Percentiles rank a stretch among this genome's conserved stretches.
Evolutionary conservation across 1,140 invertebrate genomes (phyloP).

Genomic region (Brachionus asplanchnoidis): DNA sequence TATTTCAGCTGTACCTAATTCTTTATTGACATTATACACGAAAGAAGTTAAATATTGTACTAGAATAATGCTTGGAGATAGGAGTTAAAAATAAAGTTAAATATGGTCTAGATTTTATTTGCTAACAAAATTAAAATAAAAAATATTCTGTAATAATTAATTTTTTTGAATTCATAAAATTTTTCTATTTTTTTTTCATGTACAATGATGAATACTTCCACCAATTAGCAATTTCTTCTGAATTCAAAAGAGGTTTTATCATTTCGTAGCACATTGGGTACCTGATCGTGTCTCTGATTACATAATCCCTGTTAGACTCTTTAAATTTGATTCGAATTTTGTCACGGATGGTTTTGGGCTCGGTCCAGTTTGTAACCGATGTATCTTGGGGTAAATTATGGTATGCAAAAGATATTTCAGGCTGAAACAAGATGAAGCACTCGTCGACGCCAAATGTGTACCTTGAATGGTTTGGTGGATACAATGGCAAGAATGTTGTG

Average conservation of each 20-base stretch:
- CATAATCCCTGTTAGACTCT: constrained; percentile 48
- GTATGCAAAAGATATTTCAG: constrained; percentile 53
- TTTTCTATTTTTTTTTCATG: background rate
- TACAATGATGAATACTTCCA: background rate
- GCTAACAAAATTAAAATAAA: background rate
- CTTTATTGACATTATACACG: background rate
- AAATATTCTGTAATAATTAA: background rate
- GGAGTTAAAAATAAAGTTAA: background rate
- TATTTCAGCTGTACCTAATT: background rate
- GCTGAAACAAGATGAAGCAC: constrained; percentile 51
- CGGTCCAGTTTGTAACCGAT: constrained; percentile 48
- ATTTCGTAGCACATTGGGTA: constrained; percentile 51
- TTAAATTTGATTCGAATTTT: constrained; percentile 49
- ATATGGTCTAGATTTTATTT: background rate
- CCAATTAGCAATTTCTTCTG: background rate
- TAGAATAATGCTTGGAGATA: background rate
- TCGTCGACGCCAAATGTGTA: constrained; percentile 47
- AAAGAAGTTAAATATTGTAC: background rate
- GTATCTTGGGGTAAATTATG: constrained; percentile 51
- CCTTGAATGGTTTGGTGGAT: constrained; percentile 48
- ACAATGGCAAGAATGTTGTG: constrained; percentile 53
- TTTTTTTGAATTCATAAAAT: background rate
- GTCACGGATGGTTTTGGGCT: constrained; percentile 49
- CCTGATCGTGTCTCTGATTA: constrained; percentile 44
- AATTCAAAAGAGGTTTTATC: constrained; percentile 45